phyloP scores from a whole-genome alignment of 2,797 vertebrate species.

The Eptatretus atami region DNA sequence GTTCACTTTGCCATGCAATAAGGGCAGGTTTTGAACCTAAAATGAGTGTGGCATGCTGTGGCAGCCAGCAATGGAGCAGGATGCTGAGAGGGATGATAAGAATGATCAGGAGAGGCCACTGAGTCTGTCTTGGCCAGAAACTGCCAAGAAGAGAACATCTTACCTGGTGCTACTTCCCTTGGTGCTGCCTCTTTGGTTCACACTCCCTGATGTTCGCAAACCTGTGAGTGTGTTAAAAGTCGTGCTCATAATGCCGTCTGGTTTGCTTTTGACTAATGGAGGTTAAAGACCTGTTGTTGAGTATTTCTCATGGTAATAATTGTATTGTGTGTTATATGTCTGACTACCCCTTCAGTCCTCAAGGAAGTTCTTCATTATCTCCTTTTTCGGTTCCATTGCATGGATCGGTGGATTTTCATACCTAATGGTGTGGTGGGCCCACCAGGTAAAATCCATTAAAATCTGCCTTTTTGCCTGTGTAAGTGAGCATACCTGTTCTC shows the following conservation, averaged over 20 bases:
- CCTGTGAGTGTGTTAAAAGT: neutral
- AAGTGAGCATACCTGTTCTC: too few species aligned
- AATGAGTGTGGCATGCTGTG: too few species aligned
- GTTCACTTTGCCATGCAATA: too few species aligned
- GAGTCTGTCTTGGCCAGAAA: constrained; percentile 1
- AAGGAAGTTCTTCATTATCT: constrained; percentile 39
- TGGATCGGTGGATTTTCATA: constrained; percentile 93
- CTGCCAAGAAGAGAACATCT: neutral
- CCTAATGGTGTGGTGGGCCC: constrained; percentile 98
- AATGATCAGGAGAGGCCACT: constrained; percentile 3
- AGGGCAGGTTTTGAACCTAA: too few species aligned
- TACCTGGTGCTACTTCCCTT: neutral
- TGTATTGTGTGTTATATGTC: neutral
- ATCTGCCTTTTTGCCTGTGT: too few species aligned
- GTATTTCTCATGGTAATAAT: neutral
- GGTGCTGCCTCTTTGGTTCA: neutral
- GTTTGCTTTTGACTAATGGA: too few species aligned
- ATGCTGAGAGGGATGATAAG: neutral
- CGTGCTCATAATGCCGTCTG: neutral
- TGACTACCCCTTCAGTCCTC: constrained; percentile 19
- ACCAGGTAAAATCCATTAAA: constrained; percentile 34
- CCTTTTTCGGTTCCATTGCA: constrained; percentile 52
- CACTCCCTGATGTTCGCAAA: constrained; percentile 2
- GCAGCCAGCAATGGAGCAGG: neutral
- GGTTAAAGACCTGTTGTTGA: neutral